These are phyloP conservation scores for Phengaris arion DNA, from an alignment of 2,888 invertebrate species.

Conservation along the genomic window DNA sequence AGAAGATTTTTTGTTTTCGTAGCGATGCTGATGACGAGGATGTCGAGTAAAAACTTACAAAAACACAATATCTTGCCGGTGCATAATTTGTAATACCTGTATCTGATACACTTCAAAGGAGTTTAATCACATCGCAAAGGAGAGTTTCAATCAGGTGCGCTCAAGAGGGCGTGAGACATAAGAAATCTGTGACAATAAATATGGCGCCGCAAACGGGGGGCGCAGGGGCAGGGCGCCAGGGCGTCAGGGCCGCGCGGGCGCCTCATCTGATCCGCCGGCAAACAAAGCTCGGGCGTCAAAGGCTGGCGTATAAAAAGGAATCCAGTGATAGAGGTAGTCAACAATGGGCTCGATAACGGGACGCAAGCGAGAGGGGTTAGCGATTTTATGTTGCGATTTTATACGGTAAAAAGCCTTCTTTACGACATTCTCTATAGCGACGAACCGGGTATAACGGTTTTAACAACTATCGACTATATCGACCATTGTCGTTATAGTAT, in stretches of 20 bases:
- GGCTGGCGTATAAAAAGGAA: slow-evolving; percentile 74
- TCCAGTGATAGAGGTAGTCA: slow-evolving; percentile 78
- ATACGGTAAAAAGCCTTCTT: too few species aligned
- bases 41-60: neutral
- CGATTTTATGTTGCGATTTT: slow-evolving; percentile 21
- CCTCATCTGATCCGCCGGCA: slow-evolving; percentile 74
- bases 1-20: neutral
- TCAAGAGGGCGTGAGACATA: slow-evolving; percentile 41
- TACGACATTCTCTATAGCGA: too few species aligned
- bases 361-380: slow-evolving; percentile 40
- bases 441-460: too few species aligned
- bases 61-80: slow-evolving; percentile 21
- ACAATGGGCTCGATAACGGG: slow-evolving; percentile 70
- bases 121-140: slow-evolving; percentile 29
- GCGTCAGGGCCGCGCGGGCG: slow-evolving; percentile 60
- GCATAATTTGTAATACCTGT: slow-evolving; percentile 18
- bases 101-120: slow-evolving; percentile 28
- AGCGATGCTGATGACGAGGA: neutral
- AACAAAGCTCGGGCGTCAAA: slow-evolving; percentile 74
- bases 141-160: slow-evolving; percentile 40
- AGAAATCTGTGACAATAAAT: slow-evolving; percentile 48
- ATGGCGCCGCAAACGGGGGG: slow-evolving; percentile 51
- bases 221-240: slow-evolving; percentile 11
- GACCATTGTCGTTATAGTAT: too few species aligned
- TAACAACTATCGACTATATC: too few species aligned